Base-by-base conservation (phyloP, 2,797 vertebrate genomes). In the Phataginus tricuspis region DNA sequence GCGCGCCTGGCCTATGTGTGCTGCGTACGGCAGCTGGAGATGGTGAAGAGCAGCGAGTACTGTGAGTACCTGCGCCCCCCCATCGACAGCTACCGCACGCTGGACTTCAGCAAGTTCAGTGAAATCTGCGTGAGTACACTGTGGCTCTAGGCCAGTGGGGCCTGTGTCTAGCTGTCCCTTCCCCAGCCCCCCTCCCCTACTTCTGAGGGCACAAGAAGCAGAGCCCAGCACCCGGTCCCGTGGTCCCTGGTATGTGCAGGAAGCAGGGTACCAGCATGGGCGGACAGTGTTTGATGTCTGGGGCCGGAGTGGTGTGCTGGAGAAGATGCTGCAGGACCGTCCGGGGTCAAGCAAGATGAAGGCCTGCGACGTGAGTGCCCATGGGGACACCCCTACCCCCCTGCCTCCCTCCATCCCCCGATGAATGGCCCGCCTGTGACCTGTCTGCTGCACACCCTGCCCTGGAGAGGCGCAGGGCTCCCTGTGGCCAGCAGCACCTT, bases 1-100 rank as follows among this genome's bases (percentile, higher is more conserved):
- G 99, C 99, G 0, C 99, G 99, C 0, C 98, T 99, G 4, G 99
- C 99, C 0, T 99, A 99, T 0, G 99, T 99, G 79, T 99, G 99
- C 99, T 99, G 99, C 0, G 99, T 99, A 92, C 98, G 99, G 92
- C 99, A 99, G 98, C 98, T 99, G 96, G 99, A 99, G 96, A 97
- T 98, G 97, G 99, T 99, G 93, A 99, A 98, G 98, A 99, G 90
- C 98, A 99, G 99, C 0, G 99, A 99, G 0, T 99, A 99, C 98
- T 99, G 99, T 63, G 99, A 99, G 98, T 99, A 99, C 97, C 99
- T 99, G 96, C 99, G 99, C 1, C 99, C 99, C 0, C 99, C 99
- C 94, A 99, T 99, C 1, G 99, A 99, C 97, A 98, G 98, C 94
- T 99, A 99, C 4, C 98, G 99, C 84, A 99, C 99, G 0, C 98